Evolutionary conservation across 2,797 vertebrate species (phyloP), one percentile per base, ranked within the genome.

Genomic region (Gymnopithys bicolor): DNA sequence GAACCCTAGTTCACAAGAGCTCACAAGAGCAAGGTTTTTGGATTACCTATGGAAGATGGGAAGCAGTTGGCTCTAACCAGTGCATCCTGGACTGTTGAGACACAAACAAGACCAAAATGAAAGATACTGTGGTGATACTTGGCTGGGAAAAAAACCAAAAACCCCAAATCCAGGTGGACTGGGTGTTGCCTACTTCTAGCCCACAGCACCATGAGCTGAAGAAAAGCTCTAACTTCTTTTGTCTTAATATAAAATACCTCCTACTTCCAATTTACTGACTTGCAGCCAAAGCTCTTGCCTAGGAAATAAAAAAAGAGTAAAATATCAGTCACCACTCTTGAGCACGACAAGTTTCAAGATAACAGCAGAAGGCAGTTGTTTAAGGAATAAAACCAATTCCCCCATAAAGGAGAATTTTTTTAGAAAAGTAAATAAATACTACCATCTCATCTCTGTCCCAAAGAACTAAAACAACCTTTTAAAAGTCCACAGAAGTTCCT

Each of bases 21-120:
- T 78, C 35, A 51, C 22, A 56, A 13, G 5, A 35, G 19, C 0
- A 0, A 70, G 7, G 16, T 3, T 58, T 87, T 53, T 18, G 33
- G 25, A 23, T 66, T 46, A 43, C 8, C 17, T 16, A 0, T 24
- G 7, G 43, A 87, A 10, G 8, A 63, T 0, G 55, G 78, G 60
- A 74, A 67, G 60, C 13, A 28, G 5, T 9, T 5, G 0, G 4
- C 8, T 7, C 9, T 8, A 13, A 60, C 21, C 46, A 60, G 11
- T 3, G 9, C 9, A 56, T 22, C 19, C 49, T 73, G 63, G 18
- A 30, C 24, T 48, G 28, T 1, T 0, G 0, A 1, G 9, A 21
- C 23, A 91, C 58, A 51, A 87, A 68, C 12, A 43, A 67, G 11
- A 51, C 13, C 7, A 30, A 23, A 8, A 0, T 37, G 30, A 73